Conservation (phyloP, 2,797 vertebrate genomes). For the Chaetophractus vellerosus region DNA sequence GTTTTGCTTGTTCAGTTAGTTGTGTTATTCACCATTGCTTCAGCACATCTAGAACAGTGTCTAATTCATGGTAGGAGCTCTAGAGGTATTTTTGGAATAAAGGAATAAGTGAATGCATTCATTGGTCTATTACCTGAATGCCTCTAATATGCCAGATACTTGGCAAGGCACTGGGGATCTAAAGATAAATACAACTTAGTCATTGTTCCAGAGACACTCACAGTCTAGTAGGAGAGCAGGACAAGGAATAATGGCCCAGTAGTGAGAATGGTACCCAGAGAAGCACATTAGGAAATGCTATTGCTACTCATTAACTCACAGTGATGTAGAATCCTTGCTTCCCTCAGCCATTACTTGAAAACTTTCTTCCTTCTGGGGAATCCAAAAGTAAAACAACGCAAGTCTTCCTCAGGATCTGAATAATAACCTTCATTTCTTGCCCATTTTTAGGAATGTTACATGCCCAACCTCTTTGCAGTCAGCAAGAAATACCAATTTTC, state of each 20-base stretch:
- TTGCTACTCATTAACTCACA: neutral
- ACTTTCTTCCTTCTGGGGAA: neutral
- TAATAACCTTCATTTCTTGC: neutral
- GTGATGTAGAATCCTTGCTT: neutral
- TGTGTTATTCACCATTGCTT: neutral
- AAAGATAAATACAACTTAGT: slow-evolving; percentile 24
- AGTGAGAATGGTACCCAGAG: neutral
- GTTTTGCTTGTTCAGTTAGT: neutral
- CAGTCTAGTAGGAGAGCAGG: neutral
- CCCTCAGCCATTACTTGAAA: neutral
- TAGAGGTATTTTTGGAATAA: slow-evolving; percentile 4
- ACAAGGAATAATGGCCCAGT: neutral
- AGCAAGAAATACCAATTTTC: slow-evolving; percentile 13
- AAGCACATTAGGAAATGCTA: neutral
- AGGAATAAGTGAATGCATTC: neutral
- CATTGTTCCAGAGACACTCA: neutral
- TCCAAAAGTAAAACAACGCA: slow-evolving; percentile 1
- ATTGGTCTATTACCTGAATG: neutral
- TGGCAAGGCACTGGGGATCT: neutral
- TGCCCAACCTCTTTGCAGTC: neutral
- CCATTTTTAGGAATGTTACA: neutral
- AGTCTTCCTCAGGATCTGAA: neutral
- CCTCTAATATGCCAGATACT: neutral
- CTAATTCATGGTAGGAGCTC: neutral
- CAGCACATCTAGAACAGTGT: neutral